Evolutionary conservation across 2,797 vertebrate genomes (phyloP).

Genomic region (Clarias fuscus): DNA sequence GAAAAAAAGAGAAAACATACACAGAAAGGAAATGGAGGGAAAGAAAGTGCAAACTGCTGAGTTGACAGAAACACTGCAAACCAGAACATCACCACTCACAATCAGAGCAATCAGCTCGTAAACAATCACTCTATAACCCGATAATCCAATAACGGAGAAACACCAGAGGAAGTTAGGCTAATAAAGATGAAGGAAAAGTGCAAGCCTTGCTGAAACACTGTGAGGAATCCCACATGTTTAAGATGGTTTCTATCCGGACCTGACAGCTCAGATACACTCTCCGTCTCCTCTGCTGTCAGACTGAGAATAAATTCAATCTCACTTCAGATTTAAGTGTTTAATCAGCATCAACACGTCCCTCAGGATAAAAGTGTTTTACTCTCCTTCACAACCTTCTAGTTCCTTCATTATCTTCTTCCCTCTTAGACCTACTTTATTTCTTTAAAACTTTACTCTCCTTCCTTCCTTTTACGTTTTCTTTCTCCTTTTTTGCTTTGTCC

Average conservation of each 20-base stretch:
- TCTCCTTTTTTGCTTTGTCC: not conserved
- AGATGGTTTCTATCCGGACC: not conserved
- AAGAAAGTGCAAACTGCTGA: not conserved
- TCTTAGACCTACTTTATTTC: too few species aligned
- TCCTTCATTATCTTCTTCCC: too few species aligned
- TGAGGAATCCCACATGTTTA: not conserved
- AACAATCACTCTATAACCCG: not conserved
- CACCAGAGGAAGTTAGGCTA: not conserved
- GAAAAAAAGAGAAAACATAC: constrained; percentile 54
- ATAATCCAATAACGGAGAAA: not conserved
- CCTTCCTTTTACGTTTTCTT: not conserved
- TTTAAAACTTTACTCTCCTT: not conserved
- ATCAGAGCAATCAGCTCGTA: not conserved
- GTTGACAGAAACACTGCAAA: not conserved
- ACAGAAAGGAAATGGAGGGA: constrained; percentile 35
- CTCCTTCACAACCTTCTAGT: too few species aligned
- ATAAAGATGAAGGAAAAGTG: not conserved
- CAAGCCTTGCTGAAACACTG: not conserved
- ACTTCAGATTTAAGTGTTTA: not conserved
- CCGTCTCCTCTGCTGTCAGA: not conserved
- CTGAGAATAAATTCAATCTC: not conserved
- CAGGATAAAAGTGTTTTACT: not conserved
- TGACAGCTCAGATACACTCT: not conserved
- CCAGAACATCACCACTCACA: not conserved
- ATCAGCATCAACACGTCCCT: not conserved